Evolutionary conservation across 2,797 vertebrate genomes (phyloP).

Genomic region (Leptatherina wallacei): DNA sequence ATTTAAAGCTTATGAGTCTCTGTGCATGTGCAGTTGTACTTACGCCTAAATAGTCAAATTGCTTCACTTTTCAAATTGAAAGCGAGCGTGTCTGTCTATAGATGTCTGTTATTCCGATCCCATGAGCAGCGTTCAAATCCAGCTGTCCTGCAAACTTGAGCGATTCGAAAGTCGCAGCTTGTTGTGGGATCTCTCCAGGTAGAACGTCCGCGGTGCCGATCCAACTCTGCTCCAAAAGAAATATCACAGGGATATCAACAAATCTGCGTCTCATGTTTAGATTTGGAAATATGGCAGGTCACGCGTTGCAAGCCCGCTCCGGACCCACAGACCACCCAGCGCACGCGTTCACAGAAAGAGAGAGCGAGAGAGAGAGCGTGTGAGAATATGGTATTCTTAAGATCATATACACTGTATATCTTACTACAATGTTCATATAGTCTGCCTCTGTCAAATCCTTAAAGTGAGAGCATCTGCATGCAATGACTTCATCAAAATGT

Average conservation of each 20-base stretch:
- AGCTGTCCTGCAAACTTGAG: conserved; percentile 16
- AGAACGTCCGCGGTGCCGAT: conserved; percentile 1
- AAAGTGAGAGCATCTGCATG: conserved; percentile 1
- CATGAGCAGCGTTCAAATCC: not conserved
- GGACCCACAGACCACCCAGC: not conserved
- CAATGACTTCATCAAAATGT: conserved; percentile 35
- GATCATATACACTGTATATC: not conserved
- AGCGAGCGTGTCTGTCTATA: not conserved
- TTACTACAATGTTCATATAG: not conserved
- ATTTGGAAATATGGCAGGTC: not conserved
- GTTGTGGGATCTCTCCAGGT: not conserved
- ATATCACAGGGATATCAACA: conserved; percentile 29
- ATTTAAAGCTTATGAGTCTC: conserved; percentile 4
- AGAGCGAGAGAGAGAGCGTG: not conserved
- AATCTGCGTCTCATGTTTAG: conserved; percentile 26
- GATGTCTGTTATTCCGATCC: not conserved
- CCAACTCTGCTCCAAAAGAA: conserved; percentile 2
- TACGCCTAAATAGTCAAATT: not conserved
- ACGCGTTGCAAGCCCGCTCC: not conserved
- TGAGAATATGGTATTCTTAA: not conserved
- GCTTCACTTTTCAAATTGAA: conserved; percentile 1
- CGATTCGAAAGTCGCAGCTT: not conserved
- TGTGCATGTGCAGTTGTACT: conserved; percentile 12
- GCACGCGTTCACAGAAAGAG: not conserved
- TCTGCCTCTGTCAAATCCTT: not conserved